Base-by-base conservation (phyloP, 2,113 vertebrate species). In the Crotalus horridus region DNA sequence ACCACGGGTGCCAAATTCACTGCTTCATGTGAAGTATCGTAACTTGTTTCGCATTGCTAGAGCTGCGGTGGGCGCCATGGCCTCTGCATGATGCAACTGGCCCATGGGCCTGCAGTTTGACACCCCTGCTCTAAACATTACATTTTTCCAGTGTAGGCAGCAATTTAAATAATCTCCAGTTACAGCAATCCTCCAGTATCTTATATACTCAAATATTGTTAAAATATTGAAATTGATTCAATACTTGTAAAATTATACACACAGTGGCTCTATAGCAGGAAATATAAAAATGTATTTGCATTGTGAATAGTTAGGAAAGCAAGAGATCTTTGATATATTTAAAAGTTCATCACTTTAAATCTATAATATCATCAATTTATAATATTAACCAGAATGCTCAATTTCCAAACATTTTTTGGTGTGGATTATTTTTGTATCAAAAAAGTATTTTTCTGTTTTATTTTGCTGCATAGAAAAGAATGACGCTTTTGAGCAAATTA, bases 141-240 rank as follows among this genome's bases (percentile, higher is more conserved):
- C 96, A 93, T 93, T 94, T 87, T 23, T 20, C 3, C 11, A 93
- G 91, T 91, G 58, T 87, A 23, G 74, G n/a, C n/a, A n/a, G 29
- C 24, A 21, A 46, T 53, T 93, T 85, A 90, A 93, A 64, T 87
- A 89, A 55, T 46, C 6, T 93, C 91, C 93, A 96, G 96, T 96
- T 96, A 98, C 95, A 92, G 95, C 46, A 48, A 89, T 92, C 96
- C 91, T 92, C 94, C 87, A 13, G 43, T 58, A 85, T 95, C 95
- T 96, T 94, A 95, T 96, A 95, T 87, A 95, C 58, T 58, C 69
- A 95, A 87, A 92, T 94, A 43, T 89, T 89, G 91, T 15, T 89
- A 64, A n/a, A n/a, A n/a, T n/a, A n/a, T n/a, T n/a, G n/a, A n/a
- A n/a, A n/a, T n/a, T n/a, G n/a, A n/a, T n/a, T n/a, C n/a, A n/a